Percentiles rank a stretch among this genome's conserved stretches.
Evolutionary conservation across 2,888 invertebrate genomes (phyloP).

Genomic region (Drosophila multiciliata): DNA sequence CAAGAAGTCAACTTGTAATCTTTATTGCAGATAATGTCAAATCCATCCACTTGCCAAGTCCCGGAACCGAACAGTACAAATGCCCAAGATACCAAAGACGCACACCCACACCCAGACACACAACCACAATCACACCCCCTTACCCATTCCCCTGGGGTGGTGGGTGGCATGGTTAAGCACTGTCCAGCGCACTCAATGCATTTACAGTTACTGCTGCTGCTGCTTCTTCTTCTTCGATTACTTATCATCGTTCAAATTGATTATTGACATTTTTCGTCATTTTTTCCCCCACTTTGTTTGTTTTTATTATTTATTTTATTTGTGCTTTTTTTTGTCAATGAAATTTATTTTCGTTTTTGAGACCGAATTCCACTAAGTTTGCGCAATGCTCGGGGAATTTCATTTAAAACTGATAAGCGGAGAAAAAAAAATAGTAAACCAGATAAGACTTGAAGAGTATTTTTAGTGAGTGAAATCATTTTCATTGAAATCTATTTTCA

Average conservation of each 20-base stretch:
- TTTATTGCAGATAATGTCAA: slow-evolving; percentile 78
- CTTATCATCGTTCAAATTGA: slow-evolving; percentile 61
- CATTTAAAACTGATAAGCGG: slow-evolving; percentile 33
- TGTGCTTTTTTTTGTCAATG: slow-evolving; percentile 36
- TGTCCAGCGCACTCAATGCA: slow-evolving; percentile 33
- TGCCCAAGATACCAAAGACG: background rate
- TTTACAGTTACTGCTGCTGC: slow-evolving; percentile 24
- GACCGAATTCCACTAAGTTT: slow-evolving; percentile 16
- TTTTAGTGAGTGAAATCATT: slow-evolving; percentile 3
- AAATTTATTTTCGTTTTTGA: slow-evolving; percentile 9
- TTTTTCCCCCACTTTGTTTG: slow-evolving; percentile 3
- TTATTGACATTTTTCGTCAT: slow-evolving; percentile 64
- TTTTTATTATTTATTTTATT: slow-evolving; percentile 2
- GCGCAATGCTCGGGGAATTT: slow-evolving; percentile 40
- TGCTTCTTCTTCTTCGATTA: slow-evolving; percentile 44
- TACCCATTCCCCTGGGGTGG: background rate
- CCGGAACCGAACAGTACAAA: slow-evolving; percentile 19
- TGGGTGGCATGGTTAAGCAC: slow-evolving; percentile 15
- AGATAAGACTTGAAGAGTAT: slow-evolving; percentile 30
- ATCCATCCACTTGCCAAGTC: slow-evolving; percentile 66
- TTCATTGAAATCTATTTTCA: slow-evolving; percentile 45
- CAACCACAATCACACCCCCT: background rate
- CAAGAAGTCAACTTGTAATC: slow-evolving; percentile 77
- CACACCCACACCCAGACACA: background rate
- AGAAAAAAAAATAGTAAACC: background rate